Conservation (phyloP, 2,113 vertebrate genomes). For the Amphilophus citrinellus region DNA sequence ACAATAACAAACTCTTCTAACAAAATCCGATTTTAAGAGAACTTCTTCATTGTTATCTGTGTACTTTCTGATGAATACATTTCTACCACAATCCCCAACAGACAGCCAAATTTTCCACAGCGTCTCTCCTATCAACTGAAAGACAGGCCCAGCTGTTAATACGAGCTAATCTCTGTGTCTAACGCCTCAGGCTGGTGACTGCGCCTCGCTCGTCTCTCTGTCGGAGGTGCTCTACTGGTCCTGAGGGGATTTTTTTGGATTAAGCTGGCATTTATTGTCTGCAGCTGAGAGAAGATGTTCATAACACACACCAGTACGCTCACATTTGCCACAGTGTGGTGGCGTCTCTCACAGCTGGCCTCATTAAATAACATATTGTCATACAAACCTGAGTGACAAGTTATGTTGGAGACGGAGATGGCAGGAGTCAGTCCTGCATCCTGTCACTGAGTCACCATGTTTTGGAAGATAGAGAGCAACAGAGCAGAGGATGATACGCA, state of each 20-base stretch:
- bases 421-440: slow-evolving; percentile 44
- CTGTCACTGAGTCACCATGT: slow-evolving; percentile 50
- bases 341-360: slow-evolving; percentile 48
- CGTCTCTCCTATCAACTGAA: slow-evolving; percentile 35
- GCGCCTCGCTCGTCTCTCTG: slow-evolving; percentile 26
- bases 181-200: slow-evolving; percentile 38
- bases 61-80: slow-evolving; percentile 32
- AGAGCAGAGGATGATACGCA: slow-evolving; percentile 30
- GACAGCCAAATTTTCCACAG: slow-evolving; percentile 18
- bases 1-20: too few species aligned
- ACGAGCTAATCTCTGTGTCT: slow-evolving; percentile 63
- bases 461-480: slow-evolving; percentile 42
- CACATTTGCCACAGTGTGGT: slow-evolving; percentile 9
- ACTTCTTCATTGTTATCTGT: slow-evolving; percentile 7
- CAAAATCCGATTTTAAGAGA: too few species aligned
- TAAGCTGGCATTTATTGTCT: slow-evolving; percentile 61
- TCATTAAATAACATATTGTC: slow-evolving; percentile 62
- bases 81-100: slow-evolving; percentile 31
- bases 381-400: slow-evolving; percentile 38
- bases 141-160: slow-evolving; percentile 62
- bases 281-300: slow-evolving; percentile 39
- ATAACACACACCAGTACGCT: slow-evolving; percentile 27
- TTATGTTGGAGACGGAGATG: slow-evolving; percentile 39
- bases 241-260: slow-evolving; percentile 55
- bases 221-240: slow-evolving; percentile 49